Evolutionary conservation across 2,888 invertebrate species (phyloP).

Genomic region (Drosophila multiciliata): DNA sequence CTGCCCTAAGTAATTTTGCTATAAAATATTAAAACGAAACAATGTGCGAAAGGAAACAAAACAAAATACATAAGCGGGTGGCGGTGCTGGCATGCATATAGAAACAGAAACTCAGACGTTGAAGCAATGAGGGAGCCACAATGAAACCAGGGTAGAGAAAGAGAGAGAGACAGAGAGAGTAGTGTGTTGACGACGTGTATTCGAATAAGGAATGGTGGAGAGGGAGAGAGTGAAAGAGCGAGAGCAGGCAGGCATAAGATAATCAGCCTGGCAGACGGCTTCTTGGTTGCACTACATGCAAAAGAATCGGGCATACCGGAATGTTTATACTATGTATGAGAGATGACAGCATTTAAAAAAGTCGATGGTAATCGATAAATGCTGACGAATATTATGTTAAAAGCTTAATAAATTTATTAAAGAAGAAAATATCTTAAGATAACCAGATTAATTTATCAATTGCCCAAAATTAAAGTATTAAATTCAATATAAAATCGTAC

Average conservation of each 20-base stretch:
- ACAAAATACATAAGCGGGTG: conserved; percentile 45
- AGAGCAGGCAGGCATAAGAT: conserved; percentile 32
- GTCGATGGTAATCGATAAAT: neutral
- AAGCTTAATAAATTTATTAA: neutral
- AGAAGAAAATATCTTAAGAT: neutral
- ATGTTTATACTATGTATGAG: neutral
- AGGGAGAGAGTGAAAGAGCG: conserved; percentile 5
- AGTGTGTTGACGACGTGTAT: neutral
- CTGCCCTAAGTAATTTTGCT: conserved; percentile 58
- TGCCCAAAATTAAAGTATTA: neutral
- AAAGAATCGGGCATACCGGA: conserved; percentile 23
- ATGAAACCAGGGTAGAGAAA: neutral
- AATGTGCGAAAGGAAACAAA: conserved; percentile 73
- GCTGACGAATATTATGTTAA: neutral
- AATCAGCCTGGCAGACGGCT: conserved; percentile 65
- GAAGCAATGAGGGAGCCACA: conserved; percentile 10
- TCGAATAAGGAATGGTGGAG: neutral
- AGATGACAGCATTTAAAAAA: neutral
- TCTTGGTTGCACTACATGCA: conserved; percentile 50
- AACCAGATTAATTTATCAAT: neutral
- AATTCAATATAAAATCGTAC: neutral
- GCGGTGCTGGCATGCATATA: conserved; percentile 17
- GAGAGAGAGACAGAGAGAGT: conserved; percentile 1
- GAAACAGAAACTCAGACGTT: conserved; percentile 36
- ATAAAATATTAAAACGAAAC: conserved; percentile 76